Evolutionary conservation across 2,797 vertebrate genomes (phyloP), one percentile per base, ranked within the genome.

Genomic region (Poecilia gillii): DNA sequence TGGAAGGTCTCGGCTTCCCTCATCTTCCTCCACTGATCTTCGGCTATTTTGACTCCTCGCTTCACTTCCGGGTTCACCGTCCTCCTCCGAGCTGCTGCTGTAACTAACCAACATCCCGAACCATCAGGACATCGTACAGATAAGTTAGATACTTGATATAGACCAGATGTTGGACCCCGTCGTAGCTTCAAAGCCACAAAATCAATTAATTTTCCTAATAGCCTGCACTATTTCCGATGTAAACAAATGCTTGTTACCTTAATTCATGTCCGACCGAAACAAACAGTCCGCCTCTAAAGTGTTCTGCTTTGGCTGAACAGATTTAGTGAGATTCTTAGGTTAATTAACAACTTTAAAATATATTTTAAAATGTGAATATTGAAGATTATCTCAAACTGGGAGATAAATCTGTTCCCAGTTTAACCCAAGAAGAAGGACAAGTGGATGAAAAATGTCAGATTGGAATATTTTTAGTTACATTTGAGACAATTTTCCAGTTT

Each of bases 11-110:
- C 57, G 45, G 1, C n/a, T 41, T 23, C 16, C 72, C 4, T 73
- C 84, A 0, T 81, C 73, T 36, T 89, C 82, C 25, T 86, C 83
- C 6, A 49, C 31, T 8, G 43, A 28, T 36, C 81, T 78, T 43
- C 23, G 77, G 66, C 41, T 43, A 3, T 5, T 18, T 5, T 16
- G 62, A 53, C 39, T 73, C 36, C 14, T 23, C 1, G 33, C 62
- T 41, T 84, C 88, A n/a, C 71, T 76, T 51, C 81, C 81, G 43
- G 75, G 49, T 57, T 92, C 92, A 20, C 85, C 36, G 20, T 78
- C 83, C 6, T 96, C 96, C 70, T 96, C 96, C 3, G 95, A 96
- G 77, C 95, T 96, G 90, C 95, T 96, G 89, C 96, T 96, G 89
- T 96, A 96, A 71, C 85, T 87, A 1, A 96, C 95, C 53, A 96